phyloP scores from a whole-genome alignment of 2,888 invertebrate genomes.

The Hirtodrosophila confusa region DNA sequence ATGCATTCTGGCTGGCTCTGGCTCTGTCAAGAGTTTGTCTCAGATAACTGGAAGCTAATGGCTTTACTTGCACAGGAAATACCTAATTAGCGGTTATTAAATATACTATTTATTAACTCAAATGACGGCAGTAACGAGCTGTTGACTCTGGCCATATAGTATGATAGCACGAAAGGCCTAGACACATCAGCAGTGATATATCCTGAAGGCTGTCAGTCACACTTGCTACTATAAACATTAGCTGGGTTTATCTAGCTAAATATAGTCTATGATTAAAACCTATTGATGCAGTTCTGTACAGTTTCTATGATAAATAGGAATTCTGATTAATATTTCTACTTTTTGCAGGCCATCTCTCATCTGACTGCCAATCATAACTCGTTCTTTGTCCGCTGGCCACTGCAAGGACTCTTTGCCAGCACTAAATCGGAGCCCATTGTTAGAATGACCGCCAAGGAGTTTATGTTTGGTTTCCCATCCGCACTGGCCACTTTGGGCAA shows the following conservation, averaged over 20 bases:
- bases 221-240: not conserved
- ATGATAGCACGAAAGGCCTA: constrained; percentile 1
- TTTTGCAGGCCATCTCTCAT: constrained; percentile 91
- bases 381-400: constrained; percentile 87
- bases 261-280: not conserved
- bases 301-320: not conserved
- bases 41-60: constrained; percentile 13
- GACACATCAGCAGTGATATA: constrained; percentile 4
- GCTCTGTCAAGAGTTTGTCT: constrained; percentile 28
- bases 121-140: constrained; percentile 33
- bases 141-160: constrained; percentile 15
- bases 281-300: not conserved
- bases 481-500: constrained; percentile 92
- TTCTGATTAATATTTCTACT: no score
- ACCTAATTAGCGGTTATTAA: constrained; percentile 49
- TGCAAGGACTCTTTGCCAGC: constrained; percentile 89
- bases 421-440: constrained; percentile 90
- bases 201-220: constrained; percentile 15
- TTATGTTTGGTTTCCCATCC: constrained; percentile 95
- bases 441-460: constrained; percentile 92
- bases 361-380: constrained; percentile 88
- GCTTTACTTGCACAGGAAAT: constrained; percentile 54
- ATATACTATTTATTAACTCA: constrained; percentile 37
- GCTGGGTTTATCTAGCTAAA: not conserved
- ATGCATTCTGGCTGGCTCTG: constrained; percentile 49